phyloP scores from a whole-genome alignment of 1,140 invertebrate species.

The Portunus trituberculatus region DNA sequence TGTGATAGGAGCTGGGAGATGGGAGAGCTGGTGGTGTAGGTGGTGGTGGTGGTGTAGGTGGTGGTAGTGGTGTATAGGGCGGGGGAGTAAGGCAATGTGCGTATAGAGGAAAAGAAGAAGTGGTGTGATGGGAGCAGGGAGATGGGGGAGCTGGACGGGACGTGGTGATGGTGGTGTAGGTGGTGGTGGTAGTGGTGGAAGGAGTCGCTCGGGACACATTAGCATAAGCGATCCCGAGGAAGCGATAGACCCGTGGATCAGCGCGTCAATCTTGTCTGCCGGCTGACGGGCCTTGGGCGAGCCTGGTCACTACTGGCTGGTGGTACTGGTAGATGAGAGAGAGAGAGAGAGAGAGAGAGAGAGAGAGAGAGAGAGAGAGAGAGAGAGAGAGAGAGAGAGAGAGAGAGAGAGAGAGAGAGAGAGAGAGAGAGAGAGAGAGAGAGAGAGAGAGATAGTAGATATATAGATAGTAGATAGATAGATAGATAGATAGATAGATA shows the following conservation, averaged over 20 bases:
- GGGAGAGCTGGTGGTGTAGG: not conserved
- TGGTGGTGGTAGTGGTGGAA: not conserved
- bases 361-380: slow-evolving; percentile 30
- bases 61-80: not conserved
- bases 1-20: not conserved
- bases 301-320: slow-evolving; percentile 29
- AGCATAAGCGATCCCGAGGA: slow-evolving; percentile 56
- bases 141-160: not conserved
- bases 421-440: no score
- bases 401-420: no score
- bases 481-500: no score
- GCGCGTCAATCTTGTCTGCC: slow-evolving; percentile 46
- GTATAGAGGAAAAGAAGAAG: not conserved
- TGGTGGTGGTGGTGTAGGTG: not conserved
- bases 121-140: not conserved
- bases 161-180: not conserved
- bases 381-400: slow-evolving; percentile 33
- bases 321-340: not conserved
- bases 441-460: no score
- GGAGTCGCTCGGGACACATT: not conserved
- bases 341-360: slow-evolving; percentile 12
- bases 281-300: slow-evolving; percentile 35
- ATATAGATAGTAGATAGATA: no score
- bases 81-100: not conserved
- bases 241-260: slow-evolving; percentile 37